phyloP scores from a whole-genome alignment of 2,888 invertebrate genomes.

The Tiliacea citrago region DNA sequence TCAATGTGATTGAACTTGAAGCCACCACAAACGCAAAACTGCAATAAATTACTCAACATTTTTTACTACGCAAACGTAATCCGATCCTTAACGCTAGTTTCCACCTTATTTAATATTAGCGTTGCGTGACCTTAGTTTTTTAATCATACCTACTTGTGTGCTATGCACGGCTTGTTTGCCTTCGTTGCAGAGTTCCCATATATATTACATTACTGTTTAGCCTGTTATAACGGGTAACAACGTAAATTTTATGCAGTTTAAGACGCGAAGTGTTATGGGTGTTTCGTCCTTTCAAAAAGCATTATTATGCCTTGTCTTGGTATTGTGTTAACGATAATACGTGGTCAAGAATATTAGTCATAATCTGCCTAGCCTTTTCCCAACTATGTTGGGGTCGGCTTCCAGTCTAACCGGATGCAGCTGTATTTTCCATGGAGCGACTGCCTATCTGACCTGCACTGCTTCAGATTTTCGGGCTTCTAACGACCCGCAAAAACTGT shows the following conservation, averaged over 20 bases:
- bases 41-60: constrained; percentile 36
- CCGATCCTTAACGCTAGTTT: constrained; percentile 25
- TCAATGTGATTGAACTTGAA: constrained; percentile 38
- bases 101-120: constrained; percentile 47
- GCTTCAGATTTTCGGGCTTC: too few species aligned
- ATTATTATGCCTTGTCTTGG: constrained; percentile 2
- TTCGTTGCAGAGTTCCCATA: constrained; percentile 36
- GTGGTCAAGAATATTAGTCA: background rate
- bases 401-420: too few species aligned
- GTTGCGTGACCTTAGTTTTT: constrained; percentile 60
- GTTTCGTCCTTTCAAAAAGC: constrained; percentile 15
- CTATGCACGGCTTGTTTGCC: constrained; percentile 38
- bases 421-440: too few species aligned
- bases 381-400: too few species aligned
- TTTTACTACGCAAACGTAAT: constrained; percentile 46
- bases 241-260: constrained; percentile 11
- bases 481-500: too few species aligned
- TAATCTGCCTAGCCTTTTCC: too few species aligned
- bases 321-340: background rate
- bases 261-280: constrained; percentile 14
- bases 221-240: constrained; percentile 33
- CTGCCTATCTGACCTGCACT: too few species aligned
- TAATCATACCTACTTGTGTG: constrained; percentile 41
- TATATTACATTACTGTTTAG: constrained; percentile 12
- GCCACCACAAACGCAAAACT: constrained; percentile 6